Percentiles rank a stretch among this genome's conserved stretches.
phyloP scores from a whole-genome alignment of 2,888 invertebrate genomes.

The Drosophila kokeensis region DNA sequence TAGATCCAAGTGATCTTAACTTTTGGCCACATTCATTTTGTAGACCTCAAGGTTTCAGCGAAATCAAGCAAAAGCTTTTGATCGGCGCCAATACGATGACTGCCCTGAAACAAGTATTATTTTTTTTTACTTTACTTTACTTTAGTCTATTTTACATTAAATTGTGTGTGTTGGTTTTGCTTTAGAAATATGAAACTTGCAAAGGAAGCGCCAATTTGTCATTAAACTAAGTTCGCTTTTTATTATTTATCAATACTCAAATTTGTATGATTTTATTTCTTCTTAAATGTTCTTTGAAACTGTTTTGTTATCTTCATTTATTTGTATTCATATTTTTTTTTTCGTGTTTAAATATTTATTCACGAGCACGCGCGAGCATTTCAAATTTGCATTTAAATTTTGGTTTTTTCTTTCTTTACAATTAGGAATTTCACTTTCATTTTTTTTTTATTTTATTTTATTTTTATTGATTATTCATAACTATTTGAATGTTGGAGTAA shows the following conservation, averaged over 20 bases:
- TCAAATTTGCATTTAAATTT: slow-evolving; percentile 52
- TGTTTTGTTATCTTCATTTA: slow-evolving; percentile 29
- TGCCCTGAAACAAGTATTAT: slow-evolving; percentile 52
- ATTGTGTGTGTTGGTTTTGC: slow-evolving; percentile 41
- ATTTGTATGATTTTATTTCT: slow-evolving; percentile 33
- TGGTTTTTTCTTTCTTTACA: slow-evolving; percentile 46
- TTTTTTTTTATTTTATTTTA: slow-evolving; percentile 22
- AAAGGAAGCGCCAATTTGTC: slow-evolving; percentile 78
- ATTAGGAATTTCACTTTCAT: slow-evolving; percentile 48
- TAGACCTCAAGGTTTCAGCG: slow-evolving; percentile 21
- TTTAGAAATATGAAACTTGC: slow-evolving; percentile 81
- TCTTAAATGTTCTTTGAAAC: slow-evolving; percentile 68
- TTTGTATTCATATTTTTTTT: slow-evolving; percentile 26
- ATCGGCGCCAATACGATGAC: slow-evolving; percentile 33
- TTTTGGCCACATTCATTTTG: slow-evolving; percentile 9
- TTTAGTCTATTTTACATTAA: slow-evolving; percentile 32
- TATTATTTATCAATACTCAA: slow-evolving; percentile 29
- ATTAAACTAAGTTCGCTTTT: slow-evolving; percentile 63
- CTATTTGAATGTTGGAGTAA: slow-evolving; percentile 70
- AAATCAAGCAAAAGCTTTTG: slow-evolving; percentile 57
- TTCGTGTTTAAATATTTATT: slow-evolving; percentile 64
- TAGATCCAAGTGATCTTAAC: slow-evolving; percentile 17
- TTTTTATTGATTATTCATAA: slow-evolving; percentile 54
- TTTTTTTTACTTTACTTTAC: slow-evolving; percentile 18
- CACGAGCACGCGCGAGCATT: slow-evolving; percentile 80